A percentile compares a stretch with the other conserved stretches of the same genome.
phyloP scores from a whole-genome alignment of 2,888 invertebrate genomes.

The Stomorhina lunata region DNA sequence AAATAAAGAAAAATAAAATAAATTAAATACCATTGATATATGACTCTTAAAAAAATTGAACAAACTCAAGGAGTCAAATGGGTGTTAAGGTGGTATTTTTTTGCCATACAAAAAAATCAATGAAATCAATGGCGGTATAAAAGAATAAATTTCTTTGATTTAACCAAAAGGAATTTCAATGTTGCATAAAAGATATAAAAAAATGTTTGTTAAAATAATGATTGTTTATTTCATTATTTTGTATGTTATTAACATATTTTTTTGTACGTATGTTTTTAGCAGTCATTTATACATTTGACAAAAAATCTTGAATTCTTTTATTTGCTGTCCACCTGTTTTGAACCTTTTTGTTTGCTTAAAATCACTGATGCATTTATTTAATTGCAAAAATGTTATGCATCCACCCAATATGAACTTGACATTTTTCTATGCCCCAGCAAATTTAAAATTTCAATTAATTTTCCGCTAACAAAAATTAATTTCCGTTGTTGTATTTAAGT shows the following conservation, averaged over 20 bases:
- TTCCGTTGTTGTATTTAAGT: neutral
- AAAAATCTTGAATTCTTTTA: neutral
- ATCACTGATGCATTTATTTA: constrained; percentile 16
- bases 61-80: neutral
- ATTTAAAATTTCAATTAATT: neutral
- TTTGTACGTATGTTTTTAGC: neutral
- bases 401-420: constrained; percentile 28
- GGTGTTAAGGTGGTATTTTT: constrained; percentile 7
- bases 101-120: neutral
- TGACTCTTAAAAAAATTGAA: neutral
- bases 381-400: neutral
- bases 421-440: constrained; percentile 15
- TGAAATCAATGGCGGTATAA: neutral
- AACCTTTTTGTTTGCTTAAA: neutral
- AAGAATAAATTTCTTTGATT: neutral
- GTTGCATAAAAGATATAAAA: neutral
- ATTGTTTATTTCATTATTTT: neutral
- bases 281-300: no score
- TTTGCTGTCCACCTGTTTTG: constrained; percentile 2
- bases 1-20: constrained; percentile 8
- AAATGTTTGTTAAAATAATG: neutral
- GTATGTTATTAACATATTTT: neutral
- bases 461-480: neutral
- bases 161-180: neutral
- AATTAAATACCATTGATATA: constrained; percentile 7